phyloP scores from a whole-genome alignment of 92 coral and sea anemone species.

The Ricordea florida region DNA sequence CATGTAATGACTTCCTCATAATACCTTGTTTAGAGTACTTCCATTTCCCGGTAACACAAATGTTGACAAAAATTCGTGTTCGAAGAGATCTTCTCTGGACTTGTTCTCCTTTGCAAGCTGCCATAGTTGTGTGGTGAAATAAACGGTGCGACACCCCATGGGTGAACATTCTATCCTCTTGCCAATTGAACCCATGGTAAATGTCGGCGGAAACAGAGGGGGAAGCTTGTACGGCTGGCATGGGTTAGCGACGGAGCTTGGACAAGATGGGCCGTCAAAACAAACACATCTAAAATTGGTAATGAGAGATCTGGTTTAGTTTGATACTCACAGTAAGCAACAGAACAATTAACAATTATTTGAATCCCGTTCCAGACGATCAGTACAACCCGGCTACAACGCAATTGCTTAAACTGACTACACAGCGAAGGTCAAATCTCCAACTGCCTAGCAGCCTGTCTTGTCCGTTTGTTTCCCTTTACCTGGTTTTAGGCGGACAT shows the following conservation, averaged over 20 bases:
- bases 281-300: conserved; percentile 38
- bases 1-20: no score
- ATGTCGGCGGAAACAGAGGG: conserved; percentile 51
- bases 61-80: not conserved
- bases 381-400: no score
- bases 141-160: not conserved
- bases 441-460: not conserved
- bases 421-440: no score
- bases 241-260: conserved; percentile 40
- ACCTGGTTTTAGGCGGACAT: conserved; percentile 50
- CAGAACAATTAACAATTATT: no score
- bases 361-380: no score
- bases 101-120: not conserved
- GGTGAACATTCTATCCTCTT: conserved; percentile 2
- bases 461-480: not conserved
- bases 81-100: not conserved
- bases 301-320: not conserved
- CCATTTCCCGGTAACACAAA: not conserved
- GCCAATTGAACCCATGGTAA: conserved; percentile 26
- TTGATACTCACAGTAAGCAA: not conserved
- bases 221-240: conserved; percentile 64
- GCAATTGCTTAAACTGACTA: no score
- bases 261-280: conserved; percentile 57
- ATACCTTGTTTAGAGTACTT: not conserved
- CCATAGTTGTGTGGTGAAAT: not conserved